phyloP scores from a whole-genome alignment of 1,140 invertebrate genomes.

The Anastatus disparis region DNA sequence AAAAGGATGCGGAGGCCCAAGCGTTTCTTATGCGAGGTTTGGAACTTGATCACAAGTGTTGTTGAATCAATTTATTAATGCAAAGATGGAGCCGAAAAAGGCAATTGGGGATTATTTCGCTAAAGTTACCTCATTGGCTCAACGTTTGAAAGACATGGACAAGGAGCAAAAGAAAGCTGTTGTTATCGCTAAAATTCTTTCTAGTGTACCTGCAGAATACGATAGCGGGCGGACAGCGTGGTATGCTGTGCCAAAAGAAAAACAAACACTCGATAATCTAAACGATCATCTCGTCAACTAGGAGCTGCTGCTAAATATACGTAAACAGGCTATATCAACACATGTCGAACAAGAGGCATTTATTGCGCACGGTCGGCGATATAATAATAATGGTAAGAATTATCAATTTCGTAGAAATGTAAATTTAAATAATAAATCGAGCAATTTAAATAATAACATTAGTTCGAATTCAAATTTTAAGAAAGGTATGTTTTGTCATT shows the following conservation, averaged over 20 bases:
- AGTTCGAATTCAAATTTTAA: neutral
- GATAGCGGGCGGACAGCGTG: conserved; percentile 39
- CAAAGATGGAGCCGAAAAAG: conserved; percentile 35
- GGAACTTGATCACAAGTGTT: conserved; percentile 41
- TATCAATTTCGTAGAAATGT: too few relatives aligned
- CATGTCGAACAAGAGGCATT: neutral
- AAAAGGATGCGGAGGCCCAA: conserved; percentile 44
- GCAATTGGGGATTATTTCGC: conserved; percentile 32
- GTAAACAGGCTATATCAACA: neutral
- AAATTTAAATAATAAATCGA: too few relatives aligned
- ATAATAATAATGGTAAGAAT: neutral
- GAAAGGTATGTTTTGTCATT: conserved; percentile 28
- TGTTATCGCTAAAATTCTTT: conserved; percentile 36
- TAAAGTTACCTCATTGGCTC: conserved; percentile 33
- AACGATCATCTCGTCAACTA: conserved; percentile 37
- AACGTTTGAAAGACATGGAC: conserved; percentile 30
- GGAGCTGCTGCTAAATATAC: conserved; percentile 22
- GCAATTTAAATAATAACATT: too few relatives aligned
- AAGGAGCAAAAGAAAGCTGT: conserved; percentile 36
- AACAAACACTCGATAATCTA: conserved; percentile 35
- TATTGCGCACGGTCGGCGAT: neutral
- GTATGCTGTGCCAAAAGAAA: conserved; percentile 33
- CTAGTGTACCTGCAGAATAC: conserved; percentile 31
- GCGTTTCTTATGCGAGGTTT: conserved; percentile 41
- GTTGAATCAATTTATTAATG: conserved; percentile 41